phyloP scores from a whole-genome alignment of 2,888 invertebrate genomes.

The Chrysotoxum bicinctum region DNA sequence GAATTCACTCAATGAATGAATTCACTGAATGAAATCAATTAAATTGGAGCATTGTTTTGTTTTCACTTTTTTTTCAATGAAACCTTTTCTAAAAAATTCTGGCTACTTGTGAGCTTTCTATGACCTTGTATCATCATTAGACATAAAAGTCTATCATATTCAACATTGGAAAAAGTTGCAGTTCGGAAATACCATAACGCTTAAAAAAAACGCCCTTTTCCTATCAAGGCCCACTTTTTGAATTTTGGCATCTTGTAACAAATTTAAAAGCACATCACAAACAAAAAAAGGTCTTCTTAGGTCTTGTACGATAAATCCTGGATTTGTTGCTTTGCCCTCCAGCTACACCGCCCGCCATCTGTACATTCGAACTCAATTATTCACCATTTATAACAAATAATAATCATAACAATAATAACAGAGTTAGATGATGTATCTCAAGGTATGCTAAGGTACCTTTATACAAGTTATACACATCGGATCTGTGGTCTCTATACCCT shows the following conservation, averaged over 20 bases:
- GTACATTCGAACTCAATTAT: slow-evolving; percentile 59
- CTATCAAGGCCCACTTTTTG: background rate
- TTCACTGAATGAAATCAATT: too few species aligned
- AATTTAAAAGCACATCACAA: slow-evolving; percentile 57
- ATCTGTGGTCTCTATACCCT: background rate
- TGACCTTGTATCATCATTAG: too few species aligned
- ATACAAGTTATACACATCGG: background rate
- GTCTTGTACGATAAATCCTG: slow-evolving; percentile 58
- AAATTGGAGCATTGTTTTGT: too few species aligned
- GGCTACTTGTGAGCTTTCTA: too few species aligned
- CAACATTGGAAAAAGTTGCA: background rate
- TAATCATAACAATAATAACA: slow-evolving; percentile 65
- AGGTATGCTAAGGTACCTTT: slow-evolving; percentile 5
- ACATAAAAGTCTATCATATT: too few species aligned
- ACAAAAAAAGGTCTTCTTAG: slow-evolving; percentile 38
- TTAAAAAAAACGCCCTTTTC: slow-evolving; percentile 1
- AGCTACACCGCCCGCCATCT: background rate
- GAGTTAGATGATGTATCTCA: slow-evolving; percentile 29
- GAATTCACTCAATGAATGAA: too few species aligned
- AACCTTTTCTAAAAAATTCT: too few species aligned
- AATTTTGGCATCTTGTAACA: slow-evolving; percentile 67
- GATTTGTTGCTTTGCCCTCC: slow-evolving; percentile 5
- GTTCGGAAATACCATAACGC: background rate
- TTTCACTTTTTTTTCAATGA: too few species aligned
- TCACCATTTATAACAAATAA: slow-evolving; percentile 68